Evolutionary conservation across 2,888 invertebrate species (phyloP), one percentile per base, ranked within the genome.

Genomic region (Meiosimyza decipiens): DNA sequence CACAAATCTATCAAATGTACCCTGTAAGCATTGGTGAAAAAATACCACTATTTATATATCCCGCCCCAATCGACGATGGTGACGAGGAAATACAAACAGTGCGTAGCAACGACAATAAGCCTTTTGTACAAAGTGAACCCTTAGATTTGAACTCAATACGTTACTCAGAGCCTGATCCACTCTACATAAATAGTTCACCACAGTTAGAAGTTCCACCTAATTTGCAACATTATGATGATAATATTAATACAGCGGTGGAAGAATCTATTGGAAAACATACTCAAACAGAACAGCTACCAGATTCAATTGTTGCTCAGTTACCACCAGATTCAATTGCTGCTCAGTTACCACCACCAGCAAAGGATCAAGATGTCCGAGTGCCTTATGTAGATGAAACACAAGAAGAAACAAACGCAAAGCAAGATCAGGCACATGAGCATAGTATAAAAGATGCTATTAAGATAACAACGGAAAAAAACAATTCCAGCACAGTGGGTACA

Each of bases 131-230:
- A 9, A 85, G 86, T 71, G 84, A 85, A 47, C 82, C 79, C 57
- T 75, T 84, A 5, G 79, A 82, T 47, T 86, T 86, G 77, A 81
- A 81, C 0, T 75, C 77, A 7, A 80, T 86, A 60, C 84, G 85
- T 64, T 89, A 87, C 77, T 89, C 89, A 0, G 89, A 89, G 76
- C 86, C 87, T 28, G 89, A 89, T 85, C 89, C 89, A 6, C 79
- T 89, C 52, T 89, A 88, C 74, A 75, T 78, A 52, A 78, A 80
- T 59, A 5, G 64, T 49, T 62, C 75, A 49, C 73, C 77, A 5
- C 78, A 79, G 71, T 51, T 79, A 52, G 77, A 79, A 60, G 50
- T 75, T 18, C 79, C 79, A 6, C 65, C 59, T 62, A 57, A 69
- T 73, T 59, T 74, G 63, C 70, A 65, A 50, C 28, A 77, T 72